phyloP scores from a whole-genome alignment of 2,888 invertebrate genomes.

The Scaptomyza polygonia region DNA sequence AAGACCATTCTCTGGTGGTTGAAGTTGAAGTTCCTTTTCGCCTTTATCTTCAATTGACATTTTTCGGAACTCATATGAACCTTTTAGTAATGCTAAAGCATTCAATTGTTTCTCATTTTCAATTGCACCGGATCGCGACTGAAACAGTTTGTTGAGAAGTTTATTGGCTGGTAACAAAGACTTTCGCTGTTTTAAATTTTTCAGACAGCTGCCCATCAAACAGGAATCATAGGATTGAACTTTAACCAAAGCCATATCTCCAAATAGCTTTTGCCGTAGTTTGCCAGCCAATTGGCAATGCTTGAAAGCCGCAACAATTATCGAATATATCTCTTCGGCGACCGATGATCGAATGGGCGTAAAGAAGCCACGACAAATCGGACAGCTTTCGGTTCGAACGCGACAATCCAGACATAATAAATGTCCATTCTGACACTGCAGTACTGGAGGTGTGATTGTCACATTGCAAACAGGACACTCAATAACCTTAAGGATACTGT shows the following conservation, averaged over 20 bases:
- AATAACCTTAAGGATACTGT: constrained; percentile 85
- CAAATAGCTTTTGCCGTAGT: constrained; percentile 85
- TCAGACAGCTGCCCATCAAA: constrained; percentile 1
- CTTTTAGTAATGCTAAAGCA: constrained; percentile 41
- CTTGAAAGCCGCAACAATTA: constrained; percentile 85
- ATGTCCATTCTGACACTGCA: constrained; percentile 89
- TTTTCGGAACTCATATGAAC: constrained; percentile 85
- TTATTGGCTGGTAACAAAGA: constrained; percentile 83
- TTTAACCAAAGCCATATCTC: constrained; percentile 72
- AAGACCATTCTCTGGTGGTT: constrained; percentile 2
- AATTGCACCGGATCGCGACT: constrained; percentile 85
- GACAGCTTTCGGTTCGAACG: constrained; percentile 87
- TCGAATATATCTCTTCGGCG: constrained; percentile 86
- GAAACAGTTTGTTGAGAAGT: constrained; percentile 85
- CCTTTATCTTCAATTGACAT: constrained; percentile 15
- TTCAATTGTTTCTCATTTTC: constrained; percentile 79
- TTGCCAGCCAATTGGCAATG: constrained; percentile 83
- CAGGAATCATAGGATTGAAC: constrained; percentile 31
- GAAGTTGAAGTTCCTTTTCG: constrained; percentile 4
- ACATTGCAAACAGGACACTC: constrained; percentile 89
- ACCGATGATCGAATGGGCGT: constrained; percentile 85
- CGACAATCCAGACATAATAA: constrained; percentile 87
- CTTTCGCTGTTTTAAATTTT: constrained; percentile 54
- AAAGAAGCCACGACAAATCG: constrained; percentile 87
- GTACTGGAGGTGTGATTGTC: constrained; percentile 87